Percentiles rank a stretch among this genome's conserved stretches.
Evolutionary conservation across 2,888 invertebrate species (phyloP).

Genomic region (Heliothis peltigera): DNA sequence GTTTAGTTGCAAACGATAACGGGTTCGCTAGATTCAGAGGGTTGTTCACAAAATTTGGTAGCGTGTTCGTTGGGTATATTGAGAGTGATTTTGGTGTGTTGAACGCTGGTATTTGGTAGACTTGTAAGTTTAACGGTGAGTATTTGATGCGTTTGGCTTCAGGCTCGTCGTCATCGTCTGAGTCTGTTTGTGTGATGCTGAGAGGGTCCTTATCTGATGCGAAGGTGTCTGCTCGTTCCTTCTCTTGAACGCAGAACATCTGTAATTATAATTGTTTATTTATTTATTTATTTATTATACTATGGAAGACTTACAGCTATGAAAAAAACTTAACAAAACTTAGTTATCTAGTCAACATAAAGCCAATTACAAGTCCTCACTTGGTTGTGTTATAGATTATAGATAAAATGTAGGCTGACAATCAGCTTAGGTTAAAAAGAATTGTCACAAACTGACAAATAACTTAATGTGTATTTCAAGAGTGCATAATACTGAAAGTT

Average conservation of each 20-base stretch:
- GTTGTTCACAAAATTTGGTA: conserved; percentile 86
- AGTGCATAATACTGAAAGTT: no score
- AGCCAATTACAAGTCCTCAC: no score
- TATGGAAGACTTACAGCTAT: no score
- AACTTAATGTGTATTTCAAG: no score
- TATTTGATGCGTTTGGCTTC: conserved; percentile 77
- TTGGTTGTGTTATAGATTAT: no score
- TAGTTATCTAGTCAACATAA: no score
- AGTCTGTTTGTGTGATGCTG: conserved; percentile 74
- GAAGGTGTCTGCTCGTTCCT: conserved; percentile 68
- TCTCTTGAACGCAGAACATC: conserved; percentile 87
- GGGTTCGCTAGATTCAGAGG: conserved; percentile 84
- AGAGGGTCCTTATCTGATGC: conserved; percentile 75
- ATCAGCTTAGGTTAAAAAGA: no score
- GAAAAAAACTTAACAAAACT: no score
- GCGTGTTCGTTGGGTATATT: conserved; percentile 75
- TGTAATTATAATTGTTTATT: conserved; percentile 59
- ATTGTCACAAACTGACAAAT: no score
- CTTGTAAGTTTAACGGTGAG: conserved; percentile 82
- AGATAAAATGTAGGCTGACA: no score
- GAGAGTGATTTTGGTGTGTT: conserved; percentile 79
- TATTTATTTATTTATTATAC: no score
- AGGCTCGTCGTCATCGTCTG: conserved; percentile 84
- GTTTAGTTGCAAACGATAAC: conserved; percentile 72
- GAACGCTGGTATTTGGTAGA: conserved; percentile 84